Percentiles rank a stretch among this genome's conserved stretches.
phyloP scores from a whole-genome alignment of 2,888 invertebrate species.

The Drosophila sordidapex region DNA sequence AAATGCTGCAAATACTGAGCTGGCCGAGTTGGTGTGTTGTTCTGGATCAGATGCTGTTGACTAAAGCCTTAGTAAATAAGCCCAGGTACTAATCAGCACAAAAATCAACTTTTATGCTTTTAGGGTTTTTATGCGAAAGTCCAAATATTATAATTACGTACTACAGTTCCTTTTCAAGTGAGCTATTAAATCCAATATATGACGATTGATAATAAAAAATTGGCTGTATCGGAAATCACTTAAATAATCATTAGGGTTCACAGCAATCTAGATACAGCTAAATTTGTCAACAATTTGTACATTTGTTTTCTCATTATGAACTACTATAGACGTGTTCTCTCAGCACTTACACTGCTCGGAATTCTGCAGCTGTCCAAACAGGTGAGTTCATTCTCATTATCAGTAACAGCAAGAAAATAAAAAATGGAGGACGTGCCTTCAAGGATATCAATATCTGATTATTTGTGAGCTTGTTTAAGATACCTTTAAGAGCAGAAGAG shows the following conservation, averaged over 20 bases:
- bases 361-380: constrained; percentile 52
- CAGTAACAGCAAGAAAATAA: not conserved
- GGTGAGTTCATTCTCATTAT: constrained; percentile 36
- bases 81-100: not conserved
- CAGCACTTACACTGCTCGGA: constrained; percentile 37
- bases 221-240: constrained; percentile 53
- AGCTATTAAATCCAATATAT: constrained; percentile 30
- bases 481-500: not conserved
- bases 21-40: not conserved
- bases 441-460: not conserved
- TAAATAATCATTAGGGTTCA: constrained; percentile 51
- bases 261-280: constrained; percentile 1
- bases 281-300: constrained; percentile 7
- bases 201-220: constrained; percentile 2
- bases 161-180: constrained; percentile 6
- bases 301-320: constrained; percentile 42
- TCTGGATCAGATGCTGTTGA: constrained; percentile 8
- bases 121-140: constrained; percentile 12
- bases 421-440: not conserved
- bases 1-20: not conserved
- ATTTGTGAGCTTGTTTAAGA: not conserved
- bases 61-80: constrained; percentile 46
- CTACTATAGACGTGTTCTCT: constrained; percentile 39
- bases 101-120: constrained; percentile 18
- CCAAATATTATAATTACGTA: constrained; percentile 29